phyloP scores from a whole-genome alignment of 2,797 vertebrate species.

The Monodelphis domestica region DNA sequence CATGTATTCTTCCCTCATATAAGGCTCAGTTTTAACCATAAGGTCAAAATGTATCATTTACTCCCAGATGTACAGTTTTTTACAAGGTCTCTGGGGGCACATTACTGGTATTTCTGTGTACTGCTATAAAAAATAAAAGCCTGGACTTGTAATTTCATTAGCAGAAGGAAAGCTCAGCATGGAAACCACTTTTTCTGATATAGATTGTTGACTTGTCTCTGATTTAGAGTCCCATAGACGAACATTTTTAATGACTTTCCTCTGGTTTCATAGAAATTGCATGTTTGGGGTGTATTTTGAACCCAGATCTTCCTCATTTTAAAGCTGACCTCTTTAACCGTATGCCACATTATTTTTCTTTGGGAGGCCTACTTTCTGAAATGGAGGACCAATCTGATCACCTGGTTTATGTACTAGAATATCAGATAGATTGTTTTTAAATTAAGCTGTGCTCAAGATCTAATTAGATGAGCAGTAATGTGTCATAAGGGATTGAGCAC shows the following conservation, averaged over 20 bases:
- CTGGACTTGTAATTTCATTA: neutral
- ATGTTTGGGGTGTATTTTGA: neutral
- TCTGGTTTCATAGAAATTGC: neutral
- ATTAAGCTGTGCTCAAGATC: constrained; percentile 40
- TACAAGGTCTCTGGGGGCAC: neutral
- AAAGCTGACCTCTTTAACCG: neutral
- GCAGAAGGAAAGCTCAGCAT: neutral
- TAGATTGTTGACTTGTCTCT: neutral
- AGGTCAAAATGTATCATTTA: neutral
- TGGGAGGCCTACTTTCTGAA: neutral
- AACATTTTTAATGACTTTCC: neutral
- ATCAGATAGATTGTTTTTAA: constrained; percentile 4
- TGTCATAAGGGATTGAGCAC: too few relatives aligned
- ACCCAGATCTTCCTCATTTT: neutral
- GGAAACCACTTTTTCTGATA: neutral
- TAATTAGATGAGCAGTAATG: too few relatives aligned
- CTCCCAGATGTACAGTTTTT: neutral
- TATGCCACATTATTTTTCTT: neutral
- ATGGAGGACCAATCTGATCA: neutral
- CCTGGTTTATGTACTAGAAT: neutral
- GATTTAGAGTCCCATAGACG: neutral
- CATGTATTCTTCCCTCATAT: neutral
- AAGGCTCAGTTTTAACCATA: neutral
- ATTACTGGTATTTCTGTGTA: neutral
- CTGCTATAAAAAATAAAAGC: neutral